Percentiles rank a stretch among this genome's conserved stretches.
These are phyloP conservation scores for Neodiprion lecontei DNA, from an alignment of 1,140 invertebrate genomes.

Conservation along the genomic window DNA sequence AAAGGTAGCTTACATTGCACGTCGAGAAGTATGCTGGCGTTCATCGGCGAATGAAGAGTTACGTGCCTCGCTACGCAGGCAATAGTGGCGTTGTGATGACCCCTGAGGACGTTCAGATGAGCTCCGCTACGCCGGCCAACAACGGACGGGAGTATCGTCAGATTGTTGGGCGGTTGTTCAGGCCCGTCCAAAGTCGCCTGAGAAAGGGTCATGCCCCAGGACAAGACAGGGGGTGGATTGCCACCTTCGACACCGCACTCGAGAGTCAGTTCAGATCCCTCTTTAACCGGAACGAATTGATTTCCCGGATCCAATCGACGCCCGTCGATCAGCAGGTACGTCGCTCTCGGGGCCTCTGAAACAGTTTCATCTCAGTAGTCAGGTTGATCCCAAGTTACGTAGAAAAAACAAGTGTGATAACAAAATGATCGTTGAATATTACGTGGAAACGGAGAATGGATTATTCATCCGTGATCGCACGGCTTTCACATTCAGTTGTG, in stretches of 20 bases:
- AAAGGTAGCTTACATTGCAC: slow-evolving; percentile 78
- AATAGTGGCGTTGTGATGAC: slow-evolving; percentile 78
- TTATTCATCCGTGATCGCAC: neutral
- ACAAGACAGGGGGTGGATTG: slow-evolving; percentile 76
- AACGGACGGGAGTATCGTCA: slow-evolving; percentile 56
- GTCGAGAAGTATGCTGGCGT: slow-evolving; percentile 77
- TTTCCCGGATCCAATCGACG: slow-evolving; percentile 81
- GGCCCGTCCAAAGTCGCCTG: slow-evolving; percentile 63
- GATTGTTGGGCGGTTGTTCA: slow-evolving; percentile 61
- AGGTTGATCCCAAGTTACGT: slow-evolving; percentile 17
- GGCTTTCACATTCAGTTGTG: neutral
- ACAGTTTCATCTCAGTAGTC: slow-evolving; percentile 32
- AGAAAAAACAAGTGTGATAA: slow-evolving; percentile 25
- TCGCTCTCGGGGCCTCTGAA: slow-evolving; percentile 77
- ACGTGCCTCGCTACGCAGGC: slow-evolving; percentile 77
- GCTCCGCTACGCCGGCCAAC: slow-evolving; percentile 69
- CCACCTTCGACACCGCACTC: slow-evolving; percentile 85
- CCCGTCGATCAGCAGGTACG: slow-evolving; percentile 82
- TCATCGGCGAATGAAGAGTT: slow-evolving; percentile 69
- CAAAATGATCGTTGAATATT: neutral
- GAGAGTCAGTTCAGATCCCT: slow-evolving; percentile 79
- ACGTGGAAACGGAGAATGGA: neutral
- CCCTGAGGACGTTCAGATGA: slow-evolving; percentile 71
- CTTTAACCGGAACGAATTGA: slow-evolving; percentile 82
- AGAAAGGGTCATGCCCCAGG: slow-evolving; percentile 73